These are phyloP conservation scores for Siniperca scherzeri DNA, from an alignment of 2,797 vertebrate genomes.

Conservation along the genomic window DNA sequence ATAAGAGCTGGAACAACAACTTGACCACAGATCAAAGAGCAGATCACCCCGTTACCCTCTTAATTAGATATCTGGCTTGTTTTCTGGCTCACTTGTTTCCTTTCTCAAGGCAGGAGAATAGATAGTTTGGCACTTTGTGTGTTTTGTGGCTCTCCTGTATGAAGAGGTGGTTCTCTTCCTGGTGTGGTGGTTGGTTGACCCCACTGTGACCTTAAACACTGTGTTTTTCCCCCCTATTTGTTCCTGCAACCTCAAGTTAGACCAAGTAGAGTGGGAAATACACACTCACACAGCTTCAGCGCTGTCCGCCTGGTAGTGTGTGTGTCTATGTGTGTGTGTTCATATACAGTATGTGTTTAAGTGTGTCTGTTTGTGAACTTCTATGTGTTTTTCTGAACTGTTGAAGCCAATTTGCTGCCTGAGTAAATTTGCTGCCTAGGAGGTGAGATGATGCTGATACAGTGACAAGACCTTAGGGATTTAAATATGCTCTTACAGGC, in stretches of 20 bases:
- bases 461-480: constrained; percentile 25
- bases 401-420: constrained; percentile 19
- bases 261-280: constrained; percentile 21
- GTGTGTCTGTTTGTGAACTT: background rate
- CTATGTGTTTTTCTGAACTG: background rate
- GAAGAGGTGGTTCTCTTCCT: constrained; percentile 57
- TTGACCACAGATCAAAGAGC: constrained; percentile 32
- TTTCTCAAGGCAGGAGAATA: constrained; percentile 25
- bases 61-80: constrained; percentile 13
- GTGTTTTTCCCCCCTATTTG: constrained; percentile 80
- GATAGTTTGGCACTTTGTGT: constrained; percentile 13
- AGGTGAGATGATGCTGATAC: constrained; percentile 30
- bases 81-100: constrained; percentile 14
- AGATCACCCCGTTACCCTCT: background rate
- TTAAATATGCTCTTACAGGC: constrained; percentile 18
- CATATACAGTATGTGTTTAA: background rate
- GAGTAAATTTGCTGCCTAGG: constrained; percentile 17
- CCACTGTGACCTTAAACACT: constrained; percentile 57
- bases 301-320: background rate
- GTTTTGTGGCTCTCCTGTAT: constrained; percentile 40
- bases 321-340: background rate
- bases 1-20: constrained; percentile 22
- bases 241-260: constrained; percentile 47
- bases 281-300: constrained; percentile 29
- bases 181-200: constrained; percentile 57